Evolutionary conservation across 1,140 invertebrate genomes (phyloP), one percentile per base, ranked within the genome.

Genomic region (Lanistes nyassanus): DNA sequence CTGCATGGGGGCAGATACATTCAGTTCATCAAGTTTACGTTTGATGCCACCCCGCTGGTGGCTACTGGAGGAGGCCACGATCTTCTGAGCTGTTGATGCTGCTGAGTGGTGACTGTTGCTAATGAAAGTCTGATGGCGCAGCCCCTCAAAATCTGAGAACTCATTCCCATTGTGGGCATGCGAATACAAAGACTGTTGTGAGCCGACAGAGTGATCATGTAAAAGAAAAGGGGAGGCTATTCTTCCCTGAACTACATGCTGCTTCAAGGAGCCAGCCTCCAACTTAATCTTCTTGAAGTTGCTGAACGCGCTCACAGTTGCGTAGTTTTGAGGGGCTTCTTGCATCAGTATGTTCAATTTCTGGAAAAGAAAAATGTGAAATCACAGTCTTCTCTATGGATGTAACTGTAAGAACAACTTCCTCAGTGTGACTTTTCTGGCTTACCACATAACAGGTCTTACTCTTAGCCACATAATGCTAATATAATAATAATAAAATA

Each of bases 31-130:
- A 82, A 83, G 81, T 84, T 85, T 87, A 62, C 86, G 79, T 80
- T 86, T 87, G 76, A 84, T 78, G 69, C 84, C 86, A 82, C 84
- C 86, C 80, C 82, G 68, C 74, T 80, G 83, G 70, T 85, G 84
- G 70, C 70, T 72, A 56, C 34, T 62, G 31, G 76, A 79, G 75
- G 47, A 92, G 85, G 94, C 93, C 91, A 94, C 87, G 80, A 93
- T n/a, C 60, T 62, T 72, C 55, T 72, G 70, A 56, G 53, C 42
- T 19, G 70, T 34, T n/a, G 58, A 56, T 31, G 64, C 62, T 74
- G 55, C 34, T 55, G 39, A 72, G 64, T 71, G 66, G 39, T 67
- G 51, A 69, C 42, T 60, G 74, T 73, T 55, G 64, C 36, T 26
- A 65, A 64, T 58, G 37, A 66, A 34, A 21, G 69, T 72, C 70